Evolutionary conservation across 2,888 invertebrate species (phyloP).

Genomic region (Megalurothrips usitatus): DNA sequence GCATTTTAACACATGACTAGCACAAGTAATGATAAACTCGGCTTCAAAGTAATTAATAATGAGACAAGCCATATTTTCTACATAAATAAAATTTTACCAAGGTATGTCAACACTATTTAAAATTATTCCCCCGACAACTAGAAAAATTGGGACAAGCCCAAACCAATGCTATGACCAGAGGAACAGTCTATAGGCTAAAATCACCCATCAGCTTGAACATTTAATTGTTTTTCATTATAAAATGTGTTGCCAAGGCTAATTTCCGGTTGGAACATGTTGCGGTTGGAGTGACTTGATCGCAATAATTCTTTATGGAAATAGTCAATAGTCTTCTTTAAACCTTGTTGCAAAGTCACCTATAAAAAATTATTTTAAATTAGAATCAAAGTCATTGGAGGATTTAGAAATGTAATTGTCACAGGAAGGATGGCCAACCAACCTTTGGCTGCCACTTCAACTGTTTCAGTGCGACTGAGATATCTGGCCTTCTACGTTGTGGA

Average conservation of each 20-base stretch:
- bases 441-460: constrained; percentile 89
- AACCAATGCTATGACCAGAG: no score
- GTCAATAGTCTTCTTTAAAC: constrained; percentile 84
- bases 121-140: no score
- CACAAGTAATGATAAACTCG: no score
- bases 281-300: neutral
- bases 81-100: no score
- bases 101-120: no score
- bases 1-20: no score
- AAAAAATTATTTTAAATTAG: constrained; percentile 38
- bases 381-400: neutral
- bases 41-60: no score
- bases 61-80: no score
- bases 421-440: constrained; percentile 48
- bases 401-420: constrained; percentile 15
- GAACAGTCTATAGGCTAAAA: no score
- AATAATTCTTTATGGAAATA: constrained; percentile 86
- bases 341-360: constrained; percentile 73
- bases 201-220: neutral
- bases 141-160: no score
- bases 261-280: constrained; percentile 6
- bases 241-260: neutral
- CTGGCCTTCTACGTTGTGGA: constrained; percentile 89
- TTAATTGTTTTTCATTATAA: neutral
- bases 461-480: constrained; percentile 82